A percentile compares a stretch with the other conserved stretches of the same genome.
phyloP scores from a whole-genome alignment of 1,140 invertebrate genomes.

The Magallana ariakensis region DNA sequence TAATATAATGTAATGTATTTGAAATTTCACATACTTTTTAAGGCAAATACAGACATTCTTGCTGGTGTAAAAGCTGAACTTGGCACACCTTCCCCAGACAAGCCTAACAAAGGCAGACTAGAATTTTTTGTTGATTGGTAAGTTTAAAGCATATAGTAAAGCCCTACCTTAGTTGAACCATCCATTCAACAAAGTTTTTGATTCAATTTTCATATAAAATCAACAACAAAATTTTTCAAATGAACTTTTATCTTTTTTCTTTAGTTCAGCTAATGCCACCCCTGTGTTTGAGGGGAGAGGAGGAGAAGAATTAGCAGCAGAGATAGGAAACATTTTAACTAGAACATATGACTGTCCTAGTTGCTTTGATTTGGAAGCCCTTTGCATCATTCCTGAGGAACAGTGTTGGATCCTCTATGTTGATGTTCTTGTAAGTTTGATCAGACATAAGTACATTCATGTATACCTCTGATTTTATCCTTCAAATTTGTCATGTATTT shows the following conservation, averaged over 20 bases:
- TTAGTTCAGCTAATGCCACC: slow-evolving; percentile 95
- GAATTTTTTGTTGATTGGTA: slow-evolving; percentile 98
- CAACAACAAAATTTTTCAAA: no score
- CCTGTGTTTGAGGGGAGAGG: slow-evolving; percentile 96
- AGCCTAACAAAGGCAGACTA: slow-evolving; percentile 90
- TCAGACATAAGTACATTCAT: neutral
- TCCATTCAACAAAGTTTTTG: neutral
- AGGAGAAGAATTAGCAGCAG: slow-evolving; percentile 92
- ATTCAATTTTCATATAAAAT: no score
- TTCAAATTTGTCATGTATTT: neutral
- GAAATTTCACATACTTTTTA: neutral
- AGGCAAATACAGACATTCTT: slow-evolving; percentile 94
- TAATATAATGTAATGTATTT: neutral
- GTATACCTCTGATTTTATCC: neutral
- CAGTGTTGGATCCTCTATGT: slow-evolving; percentile 96
- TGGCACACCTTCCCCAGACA: slow-evolving; percentile 87
- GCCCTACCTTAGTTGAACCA: neutral
- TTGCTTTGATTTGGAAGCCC: slow-evolving; percentile 88
- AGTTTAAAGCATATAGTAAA: slow-evolving; percentile 51
- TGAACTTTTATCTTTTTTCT: neutral
- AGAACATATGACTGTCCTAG: slow-evolving; percentile 88
- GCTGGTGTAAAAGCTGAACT: slow-evolving; percentile 96
- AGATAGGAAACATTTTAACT: slow-evolving; percentile 89
- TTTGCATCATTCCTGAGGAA: slow-evolving; percentile 91
- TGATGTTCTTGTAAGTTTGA: slow-evolving; percentile 89